Conservation (phyloP, 2,113 vertebrate genomes). For the Reinhardtius hippoglossoides region DNA sequence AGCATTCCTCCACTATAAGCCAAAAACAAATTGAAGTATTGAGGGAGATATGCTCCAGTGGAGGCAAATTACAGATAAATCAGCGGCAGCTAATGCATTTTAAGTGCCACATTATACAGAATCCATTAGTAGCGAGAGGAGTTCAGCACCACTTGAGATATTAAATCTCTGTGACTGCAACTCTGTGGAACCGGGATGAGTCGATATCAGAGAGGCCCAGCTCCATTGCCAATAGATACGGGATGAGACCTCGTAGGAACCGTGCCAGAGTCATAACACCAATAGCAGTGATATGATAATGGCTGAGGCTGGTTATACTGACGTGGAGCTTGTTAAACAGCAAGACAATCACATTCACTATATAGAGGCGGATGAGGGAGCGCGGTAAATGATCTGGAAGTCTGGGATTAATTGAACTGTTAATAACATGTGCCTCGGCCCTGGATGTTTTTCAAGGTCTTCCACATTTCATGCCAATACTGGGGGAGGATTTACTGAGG, state of each 20-base stretch:
- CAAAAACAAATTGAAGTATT: constrained; percentile 70
- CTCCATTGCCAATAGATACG: constrained; percentile 50
- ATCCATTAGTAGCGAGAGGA: constrained; percentile 78
- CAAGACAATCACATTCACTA: constrained; percentile 20
- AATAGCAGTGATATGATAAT: constrained; percentile 37
- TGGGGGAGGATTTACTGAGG: constrained; percentile 64
- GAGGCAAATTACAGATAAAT: constrained; percentile 80
- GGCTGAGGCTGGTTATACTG: constrained; percentile 27
- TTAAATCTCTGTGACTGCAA: constrained; percentile 76
- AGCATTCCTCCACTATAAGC: constrained; percentile 33
- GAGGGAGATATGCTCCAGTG: constrained; percentile 70
- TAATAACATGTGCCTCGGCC: constrained; percentile 49
- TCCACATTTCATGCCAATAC: constrained; percentile 54
- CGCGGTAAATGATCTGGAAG: constrained; percentile 34
- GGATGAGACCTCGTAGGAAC: constrained; percentile 36
- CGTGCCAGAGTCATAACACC: constrained; percentile 26
- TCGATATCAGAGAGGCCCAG: constrained; percentile 59
- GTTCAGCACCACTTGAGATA: constrained; percentile 73
- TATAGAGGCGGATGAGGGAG: constrained; percentile 20
- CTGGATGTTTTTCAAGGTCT: constrained; percentile 53
- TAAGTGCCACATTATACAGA: constrained; percentile 80
- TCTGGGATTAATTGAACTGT: constrained; percentile 62
- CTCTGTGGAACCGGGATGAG: constrained; percentile 59
- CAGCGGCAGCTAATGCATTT: constrained; percentile 78
- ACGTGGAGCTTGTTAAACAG: constrained; percentile 39